Evolutionary conservation across 2,113 vertebrate species (phyloP), one percentile per base, ranked within the genome.

Genomic region (Speoplatyrhinus poulsoni): DNA sequence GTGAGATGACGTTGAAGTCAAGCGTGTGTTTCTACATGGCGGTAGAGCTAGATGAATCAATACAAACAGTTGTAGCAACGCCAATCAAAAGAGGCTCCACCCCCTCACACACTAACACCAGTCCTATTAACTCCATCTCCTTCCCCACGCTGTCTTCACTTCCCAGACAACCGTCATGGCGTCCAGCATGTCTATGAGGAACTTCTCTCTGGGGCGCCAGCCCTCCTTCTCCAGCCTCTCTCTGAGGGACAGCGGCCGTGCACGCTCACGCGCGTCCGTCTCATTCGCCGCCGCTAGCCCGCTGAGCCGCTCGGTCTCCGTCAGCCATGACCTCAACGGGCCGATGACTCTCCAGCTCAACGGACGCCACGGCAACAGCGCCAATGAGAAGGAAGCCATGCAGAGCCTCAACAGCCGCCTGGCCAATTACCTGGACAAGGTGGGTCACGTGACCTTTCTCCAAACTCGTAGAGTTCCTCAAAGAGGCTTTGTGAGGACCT

Each of bases 341-440:
- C 79, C 90, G 2, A 12, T 66, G 19, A 66, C 60, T 67, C 63
- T 90, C 63, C 85, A 91, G 0, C 80, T 87, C 4, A 92, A 91
- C 0, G 89, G 90, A 10, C 52, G 90, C 46, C 88, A 88, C 11
- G 90, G 86, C 67, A 91, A 82, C 83, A 90, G 85, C 79, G 54
- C 79, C 85, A 93, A 93, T 1, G 94, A 96, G 13, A 97, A 97
- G 76, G 95, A 95, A 69, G 94, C 95, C 80, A 96, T 97, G 95
- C 95, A 97, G 91, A 94, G 93, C 73, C 95, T 97, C 70, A 97
- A 97, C 49, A 92, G 54, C 85, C 95, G 95, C 6, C 89, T 97
- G 81, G 95, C 95, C 12, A 95, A 81, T 82, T 94, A 92, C 79
- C 76, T 93, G 88, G 92, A 95, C 72, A 93, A 95, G 86, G 90